phyloP scores from a whole-genome alignment of 2,113 vertebrate genomes.

The Burhinus oedicnemus region DNA sequence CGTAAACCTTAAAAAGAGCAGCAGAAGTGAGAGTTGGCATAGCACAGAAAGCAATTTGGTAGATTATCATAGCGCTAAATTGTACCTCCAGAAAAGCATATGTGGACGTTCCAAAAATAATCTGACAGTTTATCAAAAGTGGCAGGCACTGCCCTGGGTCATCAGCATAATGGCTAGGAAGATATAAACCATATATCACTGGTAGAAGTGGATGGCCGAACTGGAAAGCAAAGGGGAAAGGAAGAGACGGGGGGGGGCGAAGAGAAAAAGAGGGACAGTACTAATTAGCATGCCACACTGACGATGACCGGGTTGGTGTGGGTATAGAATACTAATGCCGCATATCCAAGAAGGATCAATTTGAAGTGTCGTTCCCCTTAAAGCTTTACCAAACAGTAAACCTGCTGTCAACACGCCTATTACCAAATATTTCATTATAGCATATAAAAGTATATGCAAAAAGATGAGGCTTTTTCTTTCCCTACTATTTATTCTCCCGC shows the following conservation, averaged over 20 bases:
- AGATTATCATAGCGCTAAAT: constrained; percentile 57
- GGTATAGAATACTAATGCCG: constrained; percentile 50
- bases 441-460: not conserved
- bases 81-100: constrained; percentile 39
- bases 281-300: constrained; percentile 57
- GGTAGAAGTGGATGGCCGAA: not conserved
- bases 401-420: not conserved
- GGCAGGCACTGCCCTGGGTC: constrained; percentile 27
- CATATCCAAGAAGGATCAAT: not conserved
- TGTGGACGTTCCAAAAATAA: constrained; percentile 46
- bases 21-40: constrained; percentile 21
- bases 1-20: constrained; percentile 1
- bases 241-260: not conserved
- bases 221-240: not conserved
- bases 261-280: not conserved
- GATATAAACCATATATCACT: not conserved
- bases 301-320: not conserved
- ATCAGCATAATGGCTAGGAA: constrained; percentile 23
- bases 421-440: not conserved
- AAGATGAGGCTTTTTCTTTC: not conserved
- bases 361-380: not conserved
- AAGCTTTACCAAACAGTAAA: not conserved
- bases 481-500: not conserved
- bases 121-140: constrained; percentile 59
- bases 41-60: constrained; percentile 19